These are phyloP conservation scores for Tetranychus urticae DNA, from an alignment of 1,140 invertebrate genomes.

Conservation along the genomic window DNA sequence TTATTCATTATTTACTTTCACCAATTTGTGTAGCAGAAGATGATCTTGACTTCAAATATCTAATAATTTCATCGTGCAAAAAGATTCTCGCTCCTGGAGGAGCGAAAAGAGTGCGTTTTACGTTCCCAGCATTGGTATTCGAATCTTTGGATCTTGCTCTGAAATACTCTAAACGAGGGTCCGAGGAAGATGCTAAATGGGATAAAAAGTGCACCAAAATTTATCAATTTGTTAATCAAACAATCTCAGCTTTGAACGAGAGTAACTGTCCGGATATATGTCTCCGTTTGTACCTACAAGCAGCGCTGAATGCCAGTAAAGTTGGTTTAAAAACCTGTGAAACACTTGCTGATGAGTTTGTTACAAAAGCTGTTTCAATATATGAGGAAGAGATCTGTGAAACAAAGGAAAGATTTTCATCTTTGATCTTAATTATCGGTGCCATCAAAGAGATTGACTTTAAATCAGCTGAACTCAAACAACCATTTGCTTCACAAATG, in stretches of 20 bases:
- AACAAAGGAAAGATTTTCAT: conserved; percentile 82
- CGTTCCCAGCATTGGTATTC: conserved; percentile 86
- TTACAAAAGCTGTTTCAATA: conserved; percentile 58
- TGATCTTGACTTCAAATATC: conserved; percentile 35
- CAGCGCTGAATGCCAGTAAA: conserved; percentile 69
- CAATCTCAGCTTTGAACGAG: conserved; percentile 69
- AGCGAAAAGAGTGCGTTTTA: conserved; percentile 59
- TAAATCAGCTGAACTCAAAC: conserved; percentile 49
- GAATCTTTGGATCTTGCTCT: conserved; percentile 69
- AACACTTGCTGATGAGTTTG: conserved; percentile 88
- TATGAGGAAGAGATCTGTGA: conserved; percentile 98
- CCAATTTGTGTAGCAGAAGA: conserved; percentile 1
- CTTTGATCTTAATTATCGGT: conserved; percentile 80
- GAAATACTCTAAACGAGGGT: conserved; percentile 3
- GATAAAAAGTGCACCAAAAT: conserved; percentile 95
- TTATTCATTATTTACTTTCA: conserved; percentile 58
- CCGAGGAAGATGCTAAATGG: conserved; percentile 38
- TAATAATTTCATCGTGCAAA: conserved; percentile 37
- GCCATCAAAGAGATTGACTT: conserved; percentile 83
- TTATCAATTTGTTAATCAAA: conserved; percentile 82
- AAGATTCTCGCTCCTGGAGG: conserved; percentile 75
- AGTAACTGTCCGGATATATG: conserved; percentile 58
- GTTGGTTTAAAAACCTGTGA: conserved; percentile 84
- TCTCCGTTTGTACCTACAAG: conserved; percentile 75
- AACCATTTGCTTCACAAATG: conserved; percentile 49